Evolutionary conservation across 2,113 vertebrate species (phyloP).

Genomic region (Grammomys surdaster): DNA sequence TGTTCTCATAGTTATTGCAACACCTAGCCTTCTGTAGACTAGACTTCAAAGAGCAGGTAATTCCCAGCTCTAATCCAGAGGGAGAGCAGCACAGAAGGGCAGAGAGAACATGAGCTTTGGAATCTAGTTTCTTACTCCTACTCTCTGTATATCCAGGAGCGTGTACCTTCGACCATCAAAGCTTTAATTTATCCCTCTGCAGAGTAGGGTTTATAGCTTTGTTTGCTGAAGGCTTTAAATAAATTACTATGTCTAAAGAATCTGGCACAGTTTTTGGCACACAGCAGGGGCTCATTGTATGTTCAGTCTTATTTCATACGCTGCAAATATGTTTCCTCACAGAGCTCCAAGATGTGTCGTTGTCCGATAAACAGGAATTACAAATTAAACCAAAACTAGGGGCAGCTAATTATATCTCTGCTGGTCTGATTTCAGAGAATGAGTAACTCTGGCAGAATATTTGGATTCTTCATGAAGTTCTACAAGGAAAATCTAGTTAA

Average conservation of each 20-base stretch:
- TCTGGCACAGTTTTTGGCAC: constrained; percentile 61
- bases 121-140: constrained; percentile 35
- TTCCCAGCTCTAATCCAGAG: not conserved
- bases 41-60: constrained; percentile 49
- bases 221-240: constrained; percentile 71
- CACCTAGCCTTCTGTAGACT: not conserved
- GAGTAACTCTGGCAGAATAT: constrained; percentile 18
- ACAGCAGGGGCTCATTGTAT: constrained; percentile 3
- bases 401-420: constrained; percentile 17
- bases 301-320: constrained; percentile 41
- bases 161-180: constrained; percentile 51
- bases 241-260: constrained; percentile 55
- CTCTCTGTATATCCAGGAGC: constrained; percentile 37
- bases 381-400: constrained; percentile 23
- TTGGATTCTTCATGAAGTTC: constrained; percentile 42
- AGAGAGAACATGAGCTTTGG: constrained; percentile 7
- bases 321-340: constrained; percentile 22
- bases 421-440: constrained; percentile 58
- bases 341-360: constrained; percentile 33
- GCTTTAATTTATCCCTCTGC: constrained; percentile 61
- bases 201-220: constrained; percentile 69
- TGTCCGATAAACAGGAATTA: constrained; percentile 37
- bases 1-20: constrained; percentile 52
- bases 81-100: not conserved
- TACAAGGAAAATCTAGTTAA: constrained; percentile 8